Conservation (phyloP, 2,797 vertebrate genomes). For the Gymnocypris eckloni region DNA sequence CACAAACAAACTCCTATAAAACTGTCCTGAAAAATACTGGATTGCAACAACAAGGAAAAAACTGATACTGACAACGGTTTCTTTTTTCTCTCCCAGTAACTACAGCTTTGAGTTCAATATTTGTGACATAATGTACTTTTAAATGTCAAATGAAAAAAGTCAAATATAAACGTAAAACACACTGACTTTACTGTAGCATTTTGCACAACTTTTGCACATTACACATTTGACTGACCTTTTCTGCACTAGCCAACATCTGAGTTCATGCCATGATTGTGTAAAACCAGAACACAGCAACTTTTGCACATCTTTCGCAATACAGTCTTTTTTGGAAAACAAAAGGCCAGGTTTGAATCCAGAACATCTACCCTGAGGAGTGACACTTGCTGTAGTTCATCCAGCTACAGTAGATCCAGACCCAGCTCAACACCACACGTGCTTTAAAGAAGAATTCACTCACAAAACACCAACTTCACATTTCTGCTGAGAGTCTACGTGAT, state of each 20-base stretch:
- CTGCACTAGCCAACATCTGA: neutral
- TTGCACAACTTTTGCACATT: no score
- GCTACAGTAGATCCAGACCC: neutral
- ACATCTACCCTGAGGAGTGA: neutral
- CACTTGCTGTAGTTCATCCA: conserved; percentile 10
- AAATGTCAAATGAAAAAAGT: neutral
- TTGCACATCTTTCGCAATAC: neutral
- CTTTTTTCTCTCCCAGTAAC: neutral
- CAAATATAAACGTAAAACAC: neutral
- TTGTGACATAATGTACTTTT: neutral
- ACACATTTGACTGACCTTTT: neutral
- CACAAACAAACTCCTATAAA: neutral
- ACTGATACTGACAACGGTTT: neutral
- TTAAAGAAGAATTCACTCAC: neutral
- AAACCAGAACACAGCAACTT: neutral
- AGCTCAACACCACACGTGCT: neutral
- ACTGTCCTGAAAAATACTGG: neutral
- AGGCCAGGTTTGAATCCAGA: neutral
- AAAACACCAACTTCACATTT: conserved; percentile 16
- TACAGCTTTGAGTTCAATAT: neutral
- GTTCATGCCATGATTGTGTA: neutral
- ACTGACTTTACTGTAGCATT: neutral
- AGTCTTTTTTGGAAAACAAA: neutral
- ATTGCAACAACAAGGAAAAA: neutral
- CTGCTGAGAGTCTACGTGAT: neutral